phyloP scores from a whole-genome alignment of 2,888 invertebrate species.

The Drosophila ustulata region DNA sequence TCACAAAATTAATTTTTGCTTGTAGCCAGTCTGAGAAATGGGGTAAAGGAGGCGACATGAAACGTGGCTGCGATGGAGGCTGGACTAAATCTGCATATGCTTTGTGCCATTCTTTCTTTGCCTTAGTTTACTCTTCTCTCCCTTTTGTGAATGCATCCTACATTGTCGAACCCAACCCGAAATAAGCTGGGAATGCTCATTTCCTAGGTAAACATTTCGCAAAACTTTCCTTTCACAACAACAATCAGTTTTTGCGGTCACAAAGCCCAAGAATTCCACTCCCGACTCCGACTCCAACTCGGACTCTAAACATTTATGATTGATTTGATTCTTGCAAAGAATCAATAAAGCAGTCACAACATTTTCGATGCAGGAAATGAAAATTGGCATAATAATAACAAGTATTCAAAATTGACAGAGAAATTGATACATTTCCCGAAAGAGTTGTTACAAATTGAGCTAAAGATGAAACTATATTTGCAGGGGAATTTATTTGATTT shows the following conservation, averaged over 20 bases:
- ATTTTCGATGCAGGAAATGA: not conserved
- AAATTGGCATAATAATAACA: conserved; percentile 1
- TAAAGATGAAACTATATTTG: not conserved
- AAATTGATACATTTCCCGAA: not conserved
- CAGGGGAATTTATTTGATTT: not conserved
- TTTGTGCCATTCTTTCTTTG: conserved; percentile 12
- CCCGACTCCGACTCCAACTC: too few species aligned
- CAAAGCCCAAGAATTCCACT: conserved; percentile 3
- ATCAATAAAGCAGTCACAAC: conserved; percentile 3
- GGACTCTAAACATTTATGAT: conserved; percentile 22
- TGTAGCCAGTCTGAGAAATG: conserved; percentile 20
- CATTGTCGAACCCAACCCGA: not conserved
- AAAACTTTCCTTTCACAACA: conserved; percentile 35
- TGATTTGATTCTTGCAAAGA: conserved; percentile 19
- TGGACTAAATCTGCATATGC: conserved; percentile 44
- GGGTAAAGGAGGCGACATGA: not conserved
- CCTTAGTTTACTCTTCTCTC: not conserved
- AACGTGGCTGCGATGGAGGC: not conserved
- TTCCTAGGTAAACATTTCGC: conserved; percentile 45
- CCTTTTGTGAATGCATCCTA: conserved; percentile 37
- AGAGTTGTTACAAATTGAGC: not conserved
- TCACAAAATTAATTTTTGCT: conserved; percentile 67
- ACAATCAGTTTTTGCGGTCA: conserved; percentile 13
- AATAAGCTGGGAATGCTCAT: conserved; percentile 38
- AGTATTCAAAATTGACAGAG: not conserved